Percentiles rank a stretch among this genome's conserved stretches.
These are phyloP conservation scores for Zootermopsis nevadensis DNA, from an alignment of 2,888 invertebrate genomes.

Conservation along the genomic window DNA sequence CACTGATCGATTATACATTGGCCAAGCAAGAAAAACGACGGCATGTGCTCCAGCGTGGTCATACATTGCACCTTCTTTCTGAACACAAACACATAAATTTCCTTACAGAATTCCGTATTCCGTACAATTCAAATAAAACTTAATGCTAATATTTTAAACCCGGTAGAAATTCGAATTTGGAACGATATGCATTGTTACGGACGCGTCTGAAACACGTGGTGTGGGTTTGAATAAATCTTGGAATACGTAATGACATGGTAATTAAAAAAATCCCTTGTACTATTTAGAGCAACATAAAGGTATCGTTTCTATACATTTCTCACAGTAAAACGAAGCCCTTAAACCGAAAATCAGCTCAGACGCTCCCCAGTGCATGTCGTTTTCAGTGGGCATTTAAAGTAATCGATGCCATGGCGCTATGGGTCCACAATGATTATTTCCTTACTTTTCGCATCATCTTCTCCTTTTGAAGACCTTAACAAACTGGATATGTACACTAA, in stretches of 20 bases:
- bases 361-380: slow-evolving; percentile 24
- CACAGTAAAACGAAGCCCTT: neutral
- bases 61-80: no score
- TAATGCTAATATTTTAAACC: no score
- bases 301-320: neutral
- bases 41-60: no score
- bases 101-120: no score
- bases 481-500: slow-evolving; percentile 53
- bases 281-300: neutral
- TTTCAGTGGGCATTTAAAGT: neutral
- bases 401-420: slow-evolving; percentile 39
- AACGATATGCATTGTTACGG: slow-evolving; percentile 20
- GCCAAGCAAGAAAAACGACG: no score
- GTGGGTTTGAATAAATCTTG: neutral
- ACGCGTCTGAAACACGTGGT: slow-evolving; percentile 37
- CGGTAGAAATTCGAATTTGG: neutral
- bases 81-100: no score
- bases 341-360: neutral
- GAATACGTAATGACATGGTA: neutral
- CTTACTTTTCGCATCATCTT: slow-evolving; percentile 54
- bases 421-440: slow-evolving; percentile 14
- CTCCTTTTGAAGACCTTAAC: slow-evolving; percentile 49
- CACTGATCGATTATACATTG: no score
- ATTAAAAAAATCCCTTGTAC: neutral
- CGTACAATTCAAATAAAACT: no score